Evolutionary conservation across 2,797 vertebrate genomes (phyloP).

Genomic region (Florisuga fusca): DNA sequence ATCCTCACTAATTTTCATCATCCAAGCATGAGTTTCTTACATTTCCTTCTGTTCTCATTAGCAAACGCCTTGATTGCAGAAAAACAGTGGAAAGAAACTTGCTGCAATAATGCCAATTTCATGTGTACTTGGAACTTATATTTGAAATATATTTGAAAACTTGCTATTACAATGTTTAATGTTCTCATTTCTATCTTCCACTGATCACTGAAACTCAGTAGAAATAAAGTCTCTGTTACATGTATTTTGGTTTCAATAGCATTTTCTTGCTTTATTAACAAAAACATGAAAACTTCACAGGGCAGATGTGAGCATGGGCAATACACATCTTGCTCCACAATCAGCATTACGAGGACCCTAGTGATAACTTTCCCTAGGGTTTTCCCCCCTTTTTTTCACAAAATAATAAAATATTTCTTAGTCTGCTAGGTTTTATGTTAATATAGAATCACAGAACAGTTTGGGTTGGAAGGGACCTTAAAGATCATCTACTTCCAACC

Average conservation of each 20-base stretch:
- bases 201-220: background rate
- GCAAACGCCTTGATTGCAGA: background rate
- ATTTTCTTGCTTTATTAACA: background rate
- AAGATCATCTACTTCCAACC: no score
- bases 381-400: background rate
- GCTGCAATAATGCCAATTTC: background rate
- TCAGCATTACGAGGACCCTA: background rate
- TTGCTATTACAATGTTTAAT: background rate
- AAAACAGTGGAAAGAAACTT: background rate
- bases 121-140: background rate
- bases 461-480: no score
- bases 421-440: background rate
- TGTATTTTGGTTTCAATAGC: background rate
- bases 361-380: background rate
- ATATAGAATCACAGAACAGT: background rate
- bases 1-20: background rate
- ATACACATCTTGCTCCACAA: background rate
- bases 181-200: background rate
- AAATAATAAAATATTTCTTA: background rate
- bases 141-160: background rate
- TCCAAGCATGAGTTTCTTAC: background rate
- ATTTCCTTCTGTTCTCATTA: background rate
- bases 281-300: background rate
- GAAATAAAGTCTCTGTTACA: background rate
- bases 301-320: background rate